Percentiles rank a stretch among this genome's conserved stretches.
Evolutionary conservation across 1,140 invertebrate genomes (phyloP).

Genomic region (Drosophila busckii): DNA sequence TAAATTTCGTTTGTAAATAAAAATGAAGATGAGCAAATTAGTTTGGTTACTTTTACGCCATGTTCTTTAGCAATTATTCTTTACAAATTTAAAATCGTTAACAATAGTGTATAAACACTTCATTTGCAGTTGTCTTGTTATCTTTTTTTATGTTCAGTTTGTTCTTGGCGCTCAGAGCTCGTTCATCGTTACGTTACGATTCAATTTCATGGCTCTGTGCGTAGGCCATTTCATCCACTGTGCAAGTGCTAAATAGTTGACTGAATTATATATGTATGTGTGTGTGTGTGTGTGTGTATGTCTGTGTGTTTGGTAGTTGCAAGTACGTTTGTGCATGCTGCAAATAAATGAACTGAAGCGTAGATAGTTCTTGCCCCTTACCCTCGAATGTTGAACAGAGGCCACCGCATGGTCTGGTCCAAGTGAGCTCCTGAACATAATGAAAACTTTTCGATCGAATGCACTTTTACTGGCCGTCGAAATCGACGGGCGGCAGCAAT

Average conservation of each 20-base stretch:
- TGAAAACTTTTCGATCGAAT: slow-evolving; percentile 75
- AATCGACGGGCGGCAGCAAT: slow-evolving; percentile 23
- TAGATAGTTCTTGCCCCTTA: slow-evolving; percentile 46
- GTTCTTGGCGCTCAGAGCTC: not conserved
- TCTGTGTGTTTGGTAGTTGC: no score
- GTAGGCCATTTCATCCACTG: slow-evolving; percentile 56
- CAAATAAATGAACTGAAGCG: slow-evolving; percentile 70
- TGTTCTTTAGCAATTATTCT: slow-evolving; percentile 13
- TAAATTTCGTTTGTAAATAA: no score
- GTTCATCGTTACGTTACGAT: no score
- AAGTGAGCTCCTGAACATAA: slow-evolving; percentile 49
- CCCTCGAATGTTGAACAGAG: not conserved
- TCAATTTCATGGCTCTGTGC: slow-evolving; percentile 69
- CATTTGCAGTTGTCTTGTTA: no score
- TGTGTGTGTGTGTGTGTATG: no score
- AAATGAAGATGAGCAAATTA: no score
- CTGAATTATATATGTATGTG: slow-evolving; percentile 52
- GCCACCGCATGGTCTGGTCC: slow-evolving; percentile 5
- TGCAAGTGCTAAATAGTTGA: slow-evolving; percentile 71
- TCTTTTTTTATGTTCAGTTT: no score
- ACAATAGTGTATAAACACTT: no score
- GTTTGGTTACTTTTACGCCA: no score
- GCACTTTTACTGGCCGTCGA: slow-evolving; percentile 48
- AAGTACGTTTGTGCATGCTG: slow-evolving; percentile 17
- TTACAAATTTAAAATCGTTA: no score